Percentiles rank a stretch among this genome's conserved stretches.
Evolutionary conservation across 2,888 invertebrate species (phyloP).

Genomic region (Quadriops clusia): DNA sequence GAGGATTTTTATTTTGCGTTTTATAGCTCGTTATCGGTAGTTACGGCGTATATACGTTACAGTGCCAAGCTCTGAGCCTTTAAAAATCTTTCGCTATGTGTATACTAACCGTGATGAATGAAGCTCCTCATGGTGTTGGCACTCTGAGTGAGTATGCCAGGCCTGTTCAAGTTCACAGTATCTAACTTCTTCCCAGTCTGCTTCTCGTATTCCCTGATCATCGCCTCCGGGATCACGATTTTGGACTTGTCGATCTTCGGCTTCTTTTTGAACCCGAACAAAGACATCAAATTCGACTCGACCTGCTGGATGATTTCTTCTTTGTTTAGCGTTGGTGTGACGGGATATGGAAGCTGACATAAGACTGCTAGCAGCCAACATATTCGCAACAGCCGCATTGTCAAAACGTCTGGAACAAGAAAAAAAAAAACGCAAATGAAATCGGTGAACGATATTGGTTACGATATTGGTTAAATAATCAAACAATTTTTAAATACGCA

Average conservation of each 20-base stretch:
- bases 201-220: slow-evolving; percentile 65
- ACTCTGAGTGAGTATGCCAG: slow-evolving; percentile 56
- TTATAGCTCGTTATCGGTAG: too few species aligned
- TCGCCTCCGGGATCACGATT: slow-evolving; percentile 61
- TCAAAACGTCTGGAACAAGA: slow-evolving; percentile 30
- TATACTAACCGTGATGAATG: slow-evolving; percentile 60
- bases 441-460: slow-evolving; percentile 1
- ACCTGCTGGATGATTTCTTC: slow-evolving; percentile 36
- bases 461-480: too few species aligned
- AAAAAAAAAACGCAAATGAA: slow-evolving; percentile 9
- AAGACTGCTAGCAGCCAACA: slow-evolving; percentile 29
- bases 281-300: slow-evolving; percentile 48
- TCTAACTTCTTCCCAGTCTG: slow-evolving; percentile 53
- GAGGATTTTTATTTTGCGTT: too few species aligned
- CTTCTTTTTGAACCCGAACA: slow-evolving; percentile 47
- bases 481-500: too few species aligned
- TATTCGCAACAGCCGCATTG: slow-evolving; percentile 31
- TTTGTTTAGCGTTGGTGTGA: slow-evolving; percentile 23
- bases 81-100: too few species aligned
- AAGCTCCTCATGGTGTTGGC: slow-evolving; percentile 81
- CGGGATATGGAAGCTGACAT: slow-evolving; percentile 19
- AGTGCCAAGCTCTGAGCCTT: too few species aligned
- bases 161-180: slow-evolving; percentile 53
- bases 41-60: too few species aligned
- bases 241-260: slow-evolving; percentile 40